phyloP scores from a whole-genome alignment of 2,113 vertebrate species.

The Leptosomus discolor region DNA sequence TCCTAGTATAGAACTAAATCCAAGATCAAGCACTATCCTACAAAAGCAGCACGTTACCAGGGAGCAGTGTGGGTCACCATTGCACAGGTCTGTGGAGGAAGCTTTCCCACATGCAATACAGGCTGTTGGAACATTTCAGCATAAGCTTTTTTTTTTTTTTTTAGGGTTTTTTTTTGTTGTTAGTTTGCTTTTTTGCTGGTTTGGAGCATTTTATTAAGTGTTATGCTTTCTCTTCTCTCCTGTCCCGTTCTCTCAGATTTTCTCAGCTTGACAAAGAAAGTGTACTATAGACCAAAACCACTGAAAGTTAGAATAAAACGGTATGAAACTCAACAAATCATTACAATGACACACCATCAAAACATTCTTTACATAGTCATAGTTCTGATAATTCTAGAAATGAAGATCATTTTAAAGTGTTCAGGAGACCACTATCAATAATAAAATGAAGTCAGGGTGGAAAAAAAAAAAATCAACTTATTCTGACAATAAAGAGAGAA shows the following conservation, averaged over 20 bases:
- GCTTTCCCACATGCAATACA: background rate
- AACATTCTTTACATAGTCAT: background rate
- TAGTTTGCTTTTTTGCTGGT: background rate
- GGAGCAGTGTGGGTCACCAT: background rate
- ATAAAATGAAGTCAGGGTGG: background rate
- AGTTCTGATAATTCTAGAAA: background rate
- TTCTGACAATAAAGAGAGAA: background rate
- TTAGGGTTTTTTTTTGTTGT: too few species aligned
- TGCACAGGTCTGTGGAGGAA: background rate
- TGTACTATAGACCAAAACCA: background rate
- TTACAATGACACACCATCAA: background rate
- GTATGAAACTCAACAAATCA: background rate
- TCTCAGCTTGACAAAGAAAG: background rate
- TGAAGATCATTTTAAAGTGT: background rate
- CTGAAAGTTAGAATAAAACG: background rate
- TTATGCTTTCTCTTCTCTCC: background rate
- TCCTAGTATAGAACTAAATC: background rate
- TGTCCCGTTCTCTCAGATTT: background rate
- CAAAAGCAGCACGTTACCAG: background rate
- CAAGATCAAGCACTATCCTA: background rate
- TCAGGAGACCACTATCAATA: background rate
- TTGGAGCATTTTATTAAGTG: background rate
- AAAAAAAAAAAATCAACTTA: background rate
- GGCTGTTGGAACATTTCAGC: background rate
- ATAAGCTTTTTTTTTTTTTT: rapidly evolving